Conservation (phyloP, 2,797 vertebrate species). For the Darevskia mixta region DNA sequence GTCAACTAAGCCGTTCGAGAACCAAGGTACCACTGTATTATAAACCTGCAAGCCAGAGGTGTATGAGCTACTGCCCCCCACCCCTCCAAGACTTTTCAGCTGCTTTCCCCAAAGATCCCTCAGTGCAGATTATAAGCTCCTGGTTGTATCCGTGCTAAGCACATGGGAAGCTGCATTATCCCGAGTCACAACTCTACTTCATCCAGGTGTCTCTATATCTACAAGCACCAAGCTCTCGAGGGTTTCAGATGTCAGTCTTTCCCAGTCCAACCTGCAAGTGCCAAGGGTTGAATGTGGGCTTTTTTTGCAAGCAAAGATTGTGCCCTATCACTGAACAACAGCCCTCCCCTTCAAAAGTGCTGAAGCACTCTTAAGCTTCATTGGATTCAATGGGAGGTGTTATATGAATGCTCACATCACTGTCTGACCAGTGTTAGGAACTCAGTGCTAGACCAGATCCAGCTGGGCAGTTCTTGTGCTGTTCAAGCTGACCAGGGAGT, state of each 20-base stretch:
- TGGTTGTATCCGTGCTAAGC: not conserved
- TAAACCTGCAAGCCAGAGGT: not conserved
- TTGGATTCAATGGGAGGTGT: not conserved
- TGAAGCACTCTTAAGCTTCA: not conserved
- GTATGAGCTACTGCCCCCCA: not conserved
- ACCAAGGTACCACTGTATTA: too few species aligned
- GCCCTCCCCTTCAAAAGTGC: not conserved
- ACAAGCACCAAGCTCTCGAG: not conserved
- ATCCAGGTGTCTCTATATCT: not conserved
- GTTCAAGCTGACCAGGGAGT: constrained; percentile 56
- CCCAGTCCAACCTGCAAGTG: not conserved
- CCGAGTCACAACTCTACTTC: not conserved
- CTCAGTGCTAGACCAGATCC: not conserved
- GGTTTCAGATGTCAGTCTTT: not conserved
- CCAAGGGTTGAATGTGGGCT: not conserved
- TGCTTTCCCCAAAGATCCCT: not conserved
- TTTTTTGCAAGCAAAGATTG: not conserved
- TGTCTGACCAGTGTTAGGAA: not conserved
- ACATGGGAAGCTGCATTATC: not conserved
- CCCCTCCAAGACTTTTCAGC: not conserved
- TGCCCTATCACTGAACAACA: not conserved
- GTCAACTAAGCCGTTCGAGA: too few species aligned
- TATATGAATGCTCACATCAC: not conserved
- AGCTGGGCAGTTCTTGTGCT: not conserved
- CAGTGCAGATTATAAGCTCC: not conserved